Conservation (phyloP, 1,140 invertebrate genomes). For the Magallana angulata region DNA sequence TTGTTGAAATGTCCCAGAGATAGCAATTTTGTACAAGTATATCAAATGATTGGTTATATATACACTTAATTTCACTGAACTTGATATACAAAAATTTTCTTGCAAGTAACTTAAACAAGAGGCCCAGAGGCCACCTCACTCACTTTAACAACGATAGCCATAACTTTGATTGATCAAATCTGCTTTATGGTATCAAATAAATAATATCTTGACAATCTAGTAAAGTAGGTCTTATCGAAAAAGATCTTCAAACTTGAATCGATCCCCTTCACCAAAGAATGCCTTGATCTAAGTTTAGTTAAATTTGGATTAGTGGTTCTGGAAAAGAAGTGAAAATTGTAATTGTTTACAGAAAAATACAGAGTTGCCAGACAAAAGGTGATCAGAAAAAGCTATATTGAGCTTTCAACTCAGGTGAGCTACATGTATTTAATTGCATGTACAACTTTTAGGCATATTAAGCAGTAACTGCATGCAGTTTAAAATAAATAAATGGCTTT, state of each 20-base stretch:
- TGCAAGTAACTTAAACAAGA: no score
- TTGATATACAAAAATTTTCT: no score
- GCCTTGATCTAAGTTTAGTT: not conserved
- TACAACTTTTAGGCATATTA: not conserved
- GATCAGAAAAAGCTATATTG: not conserved
- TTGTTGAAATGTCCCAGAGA: no score
- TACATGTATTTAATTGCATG: not conserved
- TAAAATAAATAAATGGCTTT: not conserved
- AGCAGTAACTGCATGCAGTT: not conserved
- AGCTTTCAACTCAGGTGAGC: not conserved
- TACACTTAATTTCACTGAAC: no score
- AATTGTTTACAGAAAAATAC: not conserved
- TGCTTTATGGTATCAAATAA: not conserved
- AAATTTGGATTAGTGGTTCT: not conserved
- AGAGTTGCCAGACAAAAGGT: not conserved
- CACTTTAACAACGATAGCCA: no score
- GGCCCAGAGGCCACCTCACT: no score
- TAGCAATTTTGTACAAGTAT: no score
- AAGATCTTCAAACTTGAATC: not conserved
- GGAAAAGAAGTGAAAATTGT: not conserved
- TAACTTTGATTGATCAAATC: no score
- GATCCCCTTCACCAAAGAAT: not conserved
- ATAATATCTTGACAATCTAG: not conserved
- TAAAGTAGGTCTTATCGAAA: no score
- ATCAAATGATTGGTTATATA: no score